Base-by-base conservation (phyloP, 2,888 invertebrate species). In the Ptychoptera albimana region DNA sequence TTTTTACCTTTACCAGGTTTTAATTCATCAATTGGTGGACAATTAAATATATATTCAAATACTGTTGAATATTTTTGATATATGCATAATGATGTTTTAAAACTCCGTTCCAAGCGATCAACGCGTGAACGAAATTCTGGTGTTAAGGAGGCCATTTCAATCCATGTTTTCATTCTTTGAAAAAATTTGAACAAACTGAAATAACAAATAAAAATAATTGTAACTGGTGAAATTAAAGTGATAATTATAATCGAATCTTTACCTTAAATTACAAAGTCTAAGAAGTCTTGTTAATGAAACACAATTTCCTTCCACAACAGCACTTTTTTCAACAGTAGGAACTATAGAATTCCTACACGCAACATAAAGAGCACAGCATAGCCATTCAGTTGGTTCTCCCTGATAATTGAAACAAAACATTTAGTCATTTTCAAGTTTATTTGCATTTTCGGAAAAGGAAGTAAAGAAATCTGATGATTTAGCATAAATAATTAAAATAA, bases 91-190 rank as follows among this genome's bases (percentile, higher is more conserved):
- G 94, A 88, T 2, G 97, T 93, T 41, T 85, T 82, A 70, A 96
- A 94, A 59, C 88, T 92, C 45, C 83, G 75, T 57, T 96, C 87
- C 46, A 96, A 66, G 48, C 80, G 75, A 48, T 85, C 81, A 46
- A 96, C 82, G 63, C 85, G 85, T 39, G 77, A 74, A 48, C 82
- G 72, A 59, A 93, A 88, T 46, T 85, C 82, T 53, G 79, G 77
- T 0, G 89, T 77, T 66, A 92, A 74, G 50, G 81, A 80, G 1
- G 89, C 82, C 91, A 97, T 93, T 56, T 92, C 89, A 48, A 85
- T 80, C 96, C 96, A 98, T 58, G 82, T 82, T 60, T 87, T 84
- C 57, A 93, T 91, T 69, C 94, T 94, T 50, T 77, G 79, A 59
- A 96, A 93, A 66, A 97, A 97, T 57, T 94, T 86, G 48, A 86